Evolutionary conservation across 2,888 invertebrate species (phyloP).

Genomic region (Strigamia maritima): DNA sequence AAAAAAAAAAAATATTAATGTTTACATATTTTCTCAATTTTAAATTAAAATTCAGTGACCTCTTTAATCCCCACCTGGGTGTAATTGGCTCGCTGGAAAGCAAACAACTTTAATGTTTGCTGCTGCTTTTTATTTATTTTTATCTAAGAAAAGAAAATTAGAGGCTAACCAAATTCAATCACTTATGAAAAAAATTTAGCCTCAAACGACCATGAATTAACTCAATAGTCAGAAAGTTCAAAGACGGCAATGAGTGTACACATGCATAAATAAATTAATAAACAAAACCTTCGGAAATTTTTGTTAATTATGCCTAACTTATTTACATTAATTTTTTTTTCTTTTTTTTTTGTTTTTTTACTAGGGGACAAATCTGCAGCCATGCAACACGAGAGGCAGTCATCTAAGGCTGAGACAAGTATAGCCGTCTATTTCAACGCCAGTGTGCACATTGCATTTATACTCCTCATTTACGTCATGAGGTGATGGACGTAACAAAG

Average conservation of each 20-base stretch:
- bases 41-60: no score
- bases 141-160: neutral
- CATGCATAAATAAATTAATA: no score
- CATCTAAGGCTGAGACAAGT: neutral
- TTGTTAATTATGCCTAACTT: no score
- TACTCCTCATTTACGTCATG: neutral
- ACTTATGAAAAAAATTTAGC: neutral
- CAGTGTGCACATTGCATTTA: neutral
- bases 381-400: constrained; percentile 35
- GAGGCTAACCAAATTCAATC: neutral
- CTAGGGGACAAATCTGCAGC: constrained; percentile 35
- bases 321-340: neutral
- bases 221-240: no score
- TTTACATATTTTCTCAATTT: no score
- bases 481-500: constrained; percentile 18
- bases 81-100: neutral
- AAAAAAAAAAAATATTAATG: no score
- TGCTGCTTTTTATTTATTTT: neutral
- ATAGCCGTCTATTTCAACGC: neutral
- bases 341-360: neutral
- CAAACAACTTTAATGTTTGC: neutral
- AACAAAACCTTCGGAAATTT: no score
- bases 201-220: neutral
- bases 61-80: neutral
- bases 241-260: no score